A percentile compares a stretch with the other conserved stretches of the same genome.
Evolutionary conservation across 2,113 vertebrate species (phyloP).

Genomic region (Cromileptes altivelis): DNA sequence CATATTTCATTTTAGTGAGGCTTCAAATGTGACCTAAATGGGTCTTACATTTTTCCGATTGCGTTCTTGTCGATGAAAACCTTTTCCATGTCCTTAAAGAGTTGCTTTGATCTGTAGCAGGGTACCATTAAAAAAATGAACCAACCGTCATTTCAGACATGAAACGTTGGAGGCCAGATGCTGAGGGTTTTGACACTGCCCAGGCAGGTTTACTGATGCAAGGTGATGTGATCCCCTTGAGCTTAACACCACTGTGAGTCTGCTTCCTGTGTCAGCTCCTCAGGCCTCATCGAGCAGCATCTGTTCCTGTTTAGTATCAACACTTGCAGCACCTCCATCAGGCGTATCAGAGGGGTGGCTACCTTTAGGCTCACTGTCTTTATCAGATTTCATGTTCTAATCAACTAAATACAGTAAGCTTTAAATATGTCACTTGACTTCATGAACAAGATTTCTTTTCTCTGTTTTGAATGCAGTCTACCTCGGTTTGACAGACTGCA

Average conservation of each 20-base stretch:
- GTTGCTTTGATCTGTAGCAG: conserved; percentile 35
- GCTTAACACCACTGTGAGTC: conserved; percentile 86
- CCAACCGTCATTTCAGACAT: conserved; percentile 29
- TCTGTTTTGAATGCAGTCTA: neutral
- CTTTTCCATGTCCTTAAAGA: neutral
- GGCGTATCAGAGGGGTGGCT: conserved; percentile 12
- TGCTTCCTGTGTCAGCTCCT: conserved; percentile 75
- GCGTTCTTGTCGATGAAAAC: neutral
- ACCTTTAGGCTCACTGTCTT: conserved; percentile 3
- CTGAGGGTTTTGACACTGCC: conserved; percentile 51
- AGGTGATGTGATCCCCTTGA: conserved; percentile 75
- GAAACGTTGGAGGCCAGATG: conserved; percentile 57
- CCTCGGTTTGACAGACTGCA: neutral
- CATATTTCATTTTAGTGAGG: neutral
- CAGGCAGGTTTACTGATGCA: conserved; percentile 56
- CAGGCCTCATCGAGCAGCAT: conserved; percentile 53
- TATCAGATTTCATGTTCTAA: conserved; percentile 1
- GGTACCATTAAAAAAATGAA: conserved; percentile 27
- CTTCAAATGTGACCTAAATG: neutral
- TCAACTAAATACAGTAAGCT: neutral
- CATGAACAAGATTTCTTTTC: neutral
- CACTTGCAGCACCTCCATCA: conserved; percentile 36
- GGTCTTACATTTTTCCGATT: neutral
- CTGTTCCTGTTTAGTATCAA: conserved; percentile 74
- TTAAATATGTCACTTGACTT: neutral